Percentiles rank a stretch among this genome's conserved stretches.
Evolutionary conservation across 2,797 vertebrate genomes (phyloP).

Genomic region (Antennarius maculatus): DNA sequence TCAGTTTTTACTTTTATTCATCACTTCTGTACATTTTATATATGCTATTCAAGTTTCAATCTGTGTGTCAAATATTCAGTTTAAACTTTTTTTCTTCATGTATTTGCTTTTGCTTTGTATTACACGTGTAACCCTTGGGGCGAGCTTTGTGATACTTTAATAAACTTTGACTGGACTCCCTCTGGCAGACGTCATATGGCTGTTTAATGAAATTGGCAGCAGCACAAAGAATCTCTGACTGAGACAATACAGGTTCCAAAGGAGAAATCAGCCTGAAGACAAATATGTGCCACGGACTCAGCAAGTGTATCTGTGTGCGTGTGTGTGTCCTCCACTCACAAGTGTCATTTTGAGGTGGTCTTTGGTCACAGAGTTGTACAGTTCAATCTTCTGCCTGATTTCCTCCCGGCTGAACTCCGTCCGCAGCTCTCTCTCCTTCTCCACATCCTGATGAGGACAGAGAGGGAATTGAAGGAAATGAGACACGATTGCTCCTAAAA

Average conservation of each 20-base stretch:
- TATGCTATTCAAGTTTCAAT: no score
- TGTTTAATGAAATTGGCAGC: background rate
- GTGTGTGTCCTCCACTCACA: conserved; percentile 58
- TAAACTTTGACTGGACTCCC: no score
- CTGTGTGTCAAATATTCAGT: no score
- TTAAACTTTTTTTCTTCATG: no score
- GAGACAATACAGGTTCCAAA: background rate
- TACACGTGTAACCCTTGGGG: no score
- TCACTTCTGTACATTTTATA: no score
- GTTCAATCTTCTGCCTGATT: conserved; percentile 89
- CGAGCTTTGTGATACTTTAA: no score
- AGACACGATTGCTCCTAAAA: background rate
- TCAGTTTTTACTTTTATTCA: background rate
- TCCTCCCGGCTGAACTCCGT: conserved; percentile 92
- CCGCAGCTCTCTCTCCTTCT: conserved; percentile 89
- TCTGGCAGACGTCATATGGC: background rate
- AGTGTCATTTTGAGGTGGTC: conserved; percentile 97
- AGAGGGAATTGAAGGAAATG: conserved; percentile 12
- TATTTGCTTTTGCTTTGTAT: no score
- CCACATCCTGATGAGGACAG: conserved; percentile 86
- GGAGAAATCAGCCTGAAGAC: background rate
- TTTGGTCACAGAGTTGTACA: conserved; percentile 90
- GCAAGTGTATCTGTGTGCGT: conserved; percentile 1
- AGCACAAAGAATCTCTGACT: background rate
- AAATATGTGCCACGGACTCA: background rate